These are phyloP conservation scores for Catostomus latipinnis DNA, from an alignment of 2,797 vertebrate species.

Conservation along the genomic window DNA sequence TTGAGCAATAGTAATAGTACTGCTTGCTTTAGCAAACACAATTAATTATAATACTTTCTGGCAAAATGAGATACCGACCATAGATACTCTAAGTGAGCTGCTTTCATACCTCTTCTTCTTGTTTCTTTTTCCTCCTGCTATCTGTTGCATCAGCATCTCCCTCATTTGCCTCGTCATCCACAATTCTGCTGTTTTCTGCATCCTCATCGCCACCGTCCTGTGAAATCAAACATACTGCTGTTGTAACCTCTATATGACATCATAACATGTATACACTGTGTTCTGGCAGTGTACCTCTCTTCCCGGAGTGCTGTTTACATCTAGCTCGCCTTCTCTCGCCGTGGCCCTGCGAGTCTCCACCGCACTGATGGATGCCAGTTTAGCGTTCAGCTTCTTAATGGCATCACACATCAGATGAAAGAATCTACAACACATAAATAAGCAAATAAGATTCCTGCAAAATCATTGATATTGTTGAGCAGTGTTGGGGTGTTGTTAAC, in stretches of 20 bases:
- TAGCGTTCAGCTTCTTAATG: slow-evolving; percentile 85
- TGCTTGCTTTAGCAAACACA: too few relatives aligned
- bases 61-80: background rate
- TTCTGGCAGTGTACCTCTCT: slow-evolving; percentile 60
- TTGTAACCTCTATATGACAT: background rate
- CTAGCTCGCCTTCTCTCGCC: slow-evolving; percentile 75
- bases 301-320: slow-evolving; percentile 1
- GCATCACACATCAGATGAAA: slow-evolving; percentile 85
- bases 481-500: background rate
- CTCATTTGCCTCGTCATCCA: slow-evolving; percentile 88
- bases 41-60: too few relatives aligned
- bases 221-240: background rate
- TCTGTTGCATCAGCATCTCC: slow-evolving; percentile 94
- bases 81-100: background rate
- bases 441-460: background rate
- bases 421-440: slow-evolving; percentile 78
- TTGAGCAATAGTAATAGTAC: too few relatives aligned
- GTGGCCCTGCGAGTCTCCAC: slow-evolving; percentile 86
- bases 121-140: slow-evolving; percentile 83
- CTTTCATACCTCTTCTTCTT: slow-evolving; percentile 88
- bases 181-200: slow-evolving; percentile 73
- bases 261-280: background rate
- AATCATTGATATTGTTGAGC: too few relatives aligned
- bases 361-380: slow-evolving; percentile 81
- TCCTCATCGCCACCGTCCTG: slow-evolving; percentile 70